Base-by-base conservation (phyloP, 2,113 vertebrate species). In the Kryptolebias marmoratus region DNA sequence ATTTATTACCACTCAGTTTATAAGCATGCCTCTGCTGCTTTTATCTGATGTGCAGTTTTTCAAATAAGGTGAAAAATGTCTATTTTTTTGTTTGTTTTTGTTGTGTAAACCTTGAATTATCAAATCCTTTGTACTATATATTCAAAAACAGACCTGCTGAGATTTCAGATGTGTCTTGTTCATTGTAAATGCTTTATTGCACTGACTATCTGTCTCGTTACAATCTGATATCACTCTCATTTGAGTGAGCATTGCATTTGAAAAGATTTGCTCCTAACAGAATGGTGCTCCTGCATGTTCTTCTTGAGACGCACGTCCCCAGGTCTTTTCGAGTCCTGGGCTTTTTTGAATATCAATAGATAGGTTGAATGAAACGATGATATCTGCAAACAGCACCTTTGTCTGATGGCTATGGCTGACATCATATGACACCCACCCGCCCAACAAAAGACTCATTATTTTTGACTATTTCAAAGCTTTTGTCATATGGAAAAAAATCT, bases 291-390 rank as follows among this genome's bases (percentile, higher is more conserved):
- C 78, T 73, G 74, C 72, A 75, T 86, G 73, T 81, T 83, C 57
- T 71, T 44, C 71, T 68, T 61, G 42, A 57, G 30, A 77, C 80
- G 64, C 49, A 5, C 78, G 69, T 81, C 80, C 60, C 36, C 50
- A 73, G 66, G 67, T 80, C 78, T 79, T 52, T 71, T 73, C 8
- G n/a, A 73, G 81, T 73, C 56, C 39, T 39, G n/a, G 66, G 73
- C 56, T 69, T 58, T 71, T 56, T 52, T 75, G 85, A 86, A 89
- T 89, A 80, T 85, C 87, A 90, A 88, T 81, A 81, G 88, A 88
- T 82, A 89, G 88, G 79, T 87, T 87, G 87, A 92, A 91, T 91
- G 81, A 90, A 90, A 85, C 75, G 83, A 91, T 90, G 66, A 70
- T 89, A 91, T 91, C 88, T 87, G 31, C 56, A 76, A 75, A 77